Evolutionary conservation across 2,888 invertebrate genomes (phyloP).

Genomic region (Clistopyga incitator): DNA sequence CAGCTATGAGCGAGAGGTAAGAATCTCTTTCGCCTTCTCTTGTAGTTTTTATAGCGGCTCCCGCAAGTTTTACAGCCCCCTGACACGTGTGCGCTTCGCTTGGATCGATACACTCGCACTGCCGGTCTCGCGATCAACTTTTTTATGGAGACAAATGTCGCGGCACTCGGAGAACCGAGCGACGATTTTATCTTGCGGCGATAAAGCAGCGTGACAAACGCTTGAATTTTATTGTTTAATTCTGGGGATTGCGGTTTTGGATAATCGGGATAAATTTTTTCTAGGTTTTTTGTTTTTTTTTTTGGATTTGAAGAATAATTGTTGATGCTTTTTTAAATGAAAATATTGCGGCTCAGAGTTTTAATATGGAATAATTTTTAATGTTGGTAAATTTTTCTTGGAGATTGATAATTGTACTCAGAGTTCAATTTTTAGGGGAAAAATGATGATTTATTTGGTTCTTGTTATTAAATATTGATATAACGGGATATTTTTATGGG

Average conservation of each 20-base stretch:
- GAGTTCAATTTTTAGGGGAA: no score
- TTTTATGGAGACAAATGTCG: not conserved
- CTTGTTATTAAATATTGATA: no score
- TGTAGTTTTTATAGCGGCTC: not conserved
- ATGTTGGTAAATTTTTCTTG: no score
- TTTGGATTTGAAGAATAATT: not conserved
- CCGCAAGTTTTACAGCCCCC: not conserved
- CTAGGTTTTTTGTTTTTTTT: no score
- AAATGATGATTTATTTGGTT: no score
- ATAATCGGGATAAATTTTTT: not conserved
- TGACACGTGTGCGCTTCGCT: conserved; percentile 6
- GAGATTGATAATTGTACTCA: no score
- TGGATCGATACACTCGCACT: conserved; percentile 17
- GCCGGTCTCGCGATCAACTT: not conserved
- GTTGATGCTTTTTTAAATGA: no score
- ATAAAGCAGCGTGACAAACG: not conserved
- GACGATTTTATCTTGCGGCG: not conserved
- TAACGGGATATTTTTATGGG: not conserved
- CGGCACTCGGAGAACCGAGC: not conserved
- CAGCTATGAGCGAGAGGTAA: conserved; percentile 74
- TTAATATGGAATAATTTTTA: no score
- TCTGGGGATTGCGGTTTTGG: not conserved
- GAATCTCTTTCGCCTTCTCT: conserved; percentile 51
- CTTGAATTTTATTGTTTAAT: no score
- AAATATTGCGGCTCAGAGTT: no score